Evolutionary conservation across 2,888 invertebrate genomes (phyloP).

Genomic region (Lasioglossum villosulum): DNA sequence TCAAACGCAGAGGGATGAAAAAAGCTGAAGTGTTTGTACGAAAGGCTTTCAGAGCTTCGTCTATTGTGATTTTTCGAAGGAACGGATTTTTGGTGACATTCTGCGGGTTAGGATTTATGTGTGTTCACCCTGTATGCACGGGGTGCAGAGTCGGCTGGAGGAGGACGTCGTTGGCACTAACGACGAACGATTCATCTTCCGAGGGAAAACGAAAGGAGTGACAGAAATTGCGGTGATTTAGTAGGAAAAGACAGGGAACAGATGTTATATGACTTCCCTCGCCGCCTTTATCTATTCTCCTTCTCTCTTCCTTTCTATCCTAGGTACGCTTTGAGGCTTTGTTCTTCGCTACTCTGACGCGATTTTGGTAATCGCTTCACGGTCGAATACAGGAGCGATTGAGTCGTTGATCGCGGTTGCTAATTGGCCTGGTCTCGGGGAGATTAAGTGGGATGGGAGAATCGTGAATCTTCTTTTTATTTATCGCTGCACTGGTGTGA

Average conservation of each 20-base stretch:
- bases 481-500: background rate
- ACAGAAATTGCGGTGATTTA: constrained; percentile 77
- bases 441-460: background rate
- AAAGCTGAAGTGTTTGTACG: background rate
- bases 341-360: background rate
- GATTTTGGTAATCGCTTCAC: background rate
- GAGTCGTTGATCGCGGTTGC: background rate
- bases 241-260: constrained; percentile 68
- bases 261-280: constrained; percentile 56
- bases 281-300: constrained; percentile 24
- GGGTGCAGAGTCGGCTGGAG: background rate
- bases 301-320: background rate
- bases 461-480: background rate
- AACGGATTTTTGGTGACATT: background rate
- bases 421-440: background rate
- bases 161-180: constrained; percentile 71
- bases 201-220: constrained; percentile 73
- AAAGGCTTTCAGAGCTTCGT: background rate
- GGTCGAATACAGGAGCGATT: background rate
- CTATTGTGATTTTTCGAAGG: background rate
- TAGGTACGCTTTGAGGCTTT: background rate
- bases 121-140: constrained; percentile 6
- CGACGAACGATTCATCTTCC: constrained; percentile 76
- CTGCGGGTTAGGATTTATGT: background rate
- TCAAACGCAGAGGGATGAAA: background rate